Conservation (phyloP, 2,888 invertebrate species). For the Eupithecia inturbata region DNA sequence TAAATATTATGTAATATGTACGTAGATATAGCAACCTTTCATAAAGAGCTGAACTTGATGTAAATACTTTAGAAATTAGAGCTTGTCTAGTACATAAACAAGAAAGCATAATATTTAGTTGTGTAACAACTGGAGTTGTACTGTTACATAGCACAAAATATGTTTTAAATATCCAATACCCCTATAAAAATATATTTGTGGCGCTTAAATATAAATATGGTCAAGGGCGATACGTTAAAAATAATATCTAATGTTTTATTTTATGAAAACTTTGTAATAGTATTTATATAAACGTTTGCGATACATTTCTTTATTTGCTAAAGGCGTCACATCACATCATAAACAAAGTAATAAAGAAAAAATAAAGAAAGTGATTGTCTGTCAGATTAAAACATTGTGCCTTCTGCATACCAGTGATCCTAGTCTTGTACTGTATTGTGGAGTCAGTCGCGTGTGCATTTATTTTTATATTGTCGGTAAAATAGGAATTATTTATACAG, state of each 20-base stretch:
- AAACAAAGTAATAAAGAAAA: neutral
- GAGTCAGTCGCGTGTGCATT: slow-evolving; percentile 81
- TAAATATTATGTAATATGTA: slow-evolving; percentile 13
- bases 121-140: slow-evolving; percentile 68
- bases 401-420: slow-evolving; percentile 80
- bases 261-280: slow-evolving; percentile 33
- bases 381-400: slow-evolving; percentile 60
- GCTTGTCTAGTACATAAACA: slow-evolving; percentile 20
- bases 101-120: slow-evolving; percentile 38
- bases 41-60: slow-evolving; percentile 12
- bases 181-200: neutral
- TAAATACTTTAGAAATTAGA: slow-evolving; percentile 24
- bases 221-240: slow-evolving; percentile 10
- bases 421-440: slow-evolving; percentile 72
- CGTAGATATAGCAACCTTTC: neutral
- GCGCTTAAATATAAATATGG: neutral
- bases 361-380: too few relatives aligned
- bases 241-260: slow-evolving; percentile 32
- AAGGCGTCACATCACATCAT: neutral
- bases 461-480: slow-evolving; percentile 80
- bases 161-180: neutral
- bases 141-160: slow-evolving; percentile 52
- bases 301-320: neutral
- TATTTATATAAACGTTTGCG: slow-evolving; percentile 4
- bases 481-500: slow-evolving; percentile 63